A percentile compares a stretch with the other conserved stretches of the same genome.
Evolutionary conservation across 2,113 vertebrate genomes (phyloP).

Genomic region (Rana temporaria): DNA sequence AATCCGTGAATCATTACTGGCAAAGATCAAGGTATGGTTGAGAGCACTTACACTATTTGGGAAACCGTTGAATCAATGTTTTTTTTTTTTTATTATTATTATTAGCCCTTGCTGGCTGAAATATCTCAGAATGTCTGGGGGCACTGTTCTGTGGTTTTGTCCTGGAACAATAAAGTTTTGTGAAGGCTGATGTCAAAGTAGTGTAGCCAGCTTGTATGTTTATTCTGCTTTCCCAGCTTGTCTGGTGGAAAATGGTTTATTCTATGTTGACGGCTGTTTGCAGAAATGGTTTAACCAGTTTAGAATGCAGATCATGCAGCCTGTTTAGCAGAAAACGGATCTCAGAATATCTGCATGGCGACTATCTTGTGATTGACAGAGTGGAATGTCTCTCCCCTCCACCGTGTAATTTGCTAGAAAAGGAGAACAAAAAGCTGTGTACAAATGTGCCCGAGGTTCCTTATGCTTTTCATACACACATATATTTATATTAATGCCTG

Average conservation of each 20-base stretch:
- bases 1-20: no score
- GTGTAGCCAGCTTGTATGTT: no score
- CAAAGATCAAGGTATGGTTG: no score
- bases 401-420: conserved; percentile 17
- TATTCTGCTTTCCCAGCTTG: not conserved
- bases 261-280: not conserved
- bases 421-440: conserved; percentile 22
- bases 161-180: no score
- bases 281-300: not conserved
- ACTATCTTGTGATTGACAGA: conserved; percentile 12
- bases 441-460: not conserved
- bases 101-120: no score
- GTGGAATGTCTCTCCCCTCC: not conserved
- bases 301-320: not conserved
- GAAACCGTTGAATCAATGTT: no score
- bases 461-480: conserved; percentile 21
- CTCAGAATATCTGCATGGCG: not conserved
- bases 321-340: not conserved
- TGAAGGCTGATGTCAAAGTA: no score
- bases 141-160: no score
- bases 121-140: no score
- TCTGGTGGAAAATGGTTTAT: not conserved
- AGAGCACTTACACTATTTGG: no score
- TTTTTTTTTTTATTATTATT: no score
- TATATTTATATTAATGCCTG: conserved; percentile 33